A percentile compares a stretch with the other conserved stretches of the same genome.
Evolutionary conservation across 64 coral and sea anemone species (phyloP).

Genomic region (Actinia tenebrosa): DNA sequence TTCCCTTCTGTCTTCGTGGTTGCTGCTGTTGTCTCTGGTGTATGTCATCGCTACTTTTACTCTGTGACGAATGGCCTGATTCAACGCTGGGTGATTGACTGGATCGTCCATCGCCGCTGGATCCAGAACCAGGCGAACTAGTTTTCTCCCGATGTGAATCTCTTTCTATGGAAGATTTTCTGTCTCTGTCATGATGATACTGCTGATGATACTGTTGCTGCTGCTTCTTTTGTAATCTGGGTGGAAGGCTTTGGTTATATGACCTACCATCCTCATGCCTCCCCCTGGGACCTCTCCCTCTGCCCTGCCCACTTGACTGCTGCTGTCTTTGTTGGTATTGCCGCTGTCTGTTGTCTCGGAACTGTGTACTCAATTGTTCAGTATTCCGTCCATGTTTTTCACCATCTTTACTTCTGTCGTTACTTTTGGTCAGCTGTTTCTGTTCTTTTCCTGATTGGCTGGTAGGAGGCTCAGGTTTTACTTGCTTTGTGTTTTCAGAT

Average conservation of each 20-base stretch:
- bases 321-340: constrained; percentile 22
- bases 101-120: background rate
- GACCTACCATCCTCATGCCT: constrained; percentile 68
- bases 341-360: constrained; percentile 33
- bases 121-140: constrained; percentile 15
- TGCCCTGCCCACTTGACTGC: constrained; percentile 42
- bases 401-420: background rate
- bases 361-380: background rate
- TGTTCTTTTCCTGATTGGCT: constrained; percentile 15
- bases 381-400: background rate
- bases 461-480: constrained; percentile 22
- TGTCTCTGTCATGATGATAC: background rate
- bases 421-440: constrained; percentile 31
- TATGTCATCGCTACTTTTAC: background rate
- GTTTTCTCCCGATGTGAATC: constrained; percentile 7
- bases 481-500: background rate
- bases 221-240: constrained; percentile 80
- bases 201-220: constrained; percentile 83
- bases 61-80: background rate
- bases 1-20: background rate
- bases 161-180: background rate
- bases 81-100: constrained; percentile 10
- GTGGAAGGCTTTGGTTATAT: constrained; percentile 80
- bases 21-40: background rate
- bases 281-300: constrained; percentile 62